Conservation (phyloP, 92 coral and sea anemone genomes). For the Meandrina meandrites region DNA sequence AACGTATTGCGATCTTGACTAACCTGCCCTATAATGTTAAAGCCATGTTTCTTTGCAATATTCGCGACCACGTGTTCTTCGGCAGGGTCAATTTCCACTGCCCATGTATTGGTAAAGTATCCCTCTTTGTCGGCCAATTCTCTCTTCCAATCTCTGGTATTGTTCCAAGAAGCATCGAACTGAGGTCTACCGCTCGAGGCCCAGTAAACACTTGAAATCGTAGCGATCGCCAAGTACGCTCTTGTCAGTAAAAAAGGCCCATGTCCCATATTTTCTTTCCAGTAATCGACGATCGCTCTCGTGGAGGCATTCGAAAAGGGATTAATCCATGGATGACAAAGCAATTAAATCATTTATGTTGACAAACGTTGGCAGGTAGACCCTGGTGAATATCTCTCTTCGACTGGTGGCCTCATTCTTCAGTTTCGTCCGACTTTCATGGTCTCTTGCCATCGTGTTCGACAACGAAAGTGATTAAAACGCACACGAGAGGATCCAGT, state of each 20-base stretch:
- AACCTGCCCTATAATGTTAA: slow-evolving; percentile 93
- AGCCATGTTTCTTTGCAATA: slow-evolving; percentile 90
- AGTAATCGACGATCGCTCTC: slow-evolving; percentile 51
- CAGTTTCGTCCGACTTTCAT: slow-evolving; percentile 19
- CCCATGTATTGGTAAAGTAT: slow-evolving; percentile 98
- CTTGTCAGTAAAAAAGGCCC: slow-evolving; percentile 59
- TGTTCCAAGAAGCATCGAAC: slow-evolving; percentile 46
- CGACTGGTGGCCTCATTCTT: slow-evolving; percentile 42
- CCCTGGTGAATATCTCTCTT: slow-evolving; percentile 22
- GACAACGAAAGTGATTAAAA: background rate
- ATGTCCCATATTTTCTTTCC: slow-evolving; percentile 82
- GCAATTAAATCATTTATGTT: slow-evolving; percentile 80
- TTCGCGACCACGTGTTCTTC: slow-evolving; percentile 74
- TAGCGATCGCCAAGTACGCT: slow-evolving; percentile 16
- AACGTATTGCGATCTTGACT: slow-evolving; percentile 6
- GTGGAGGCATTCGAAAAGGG: slow-evolving; percentile 54
- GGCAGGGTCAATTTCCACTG: slow-evolving; percentile 92
- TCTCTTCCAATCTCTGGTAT: slow-evolving; percentile 79
- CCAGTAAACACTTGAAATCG: slow-evolving; percentile 25
- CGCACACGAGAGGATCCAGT: background rate
- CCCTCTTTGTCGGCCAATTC: slow-evolving; percentile 91
- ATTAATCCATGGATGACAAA: slow-evolving; percentile 70
- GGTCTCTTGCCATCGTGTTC: slow-evolving; percentile 3
- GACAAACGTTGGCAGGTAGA: slow-evolving; percentile 49
- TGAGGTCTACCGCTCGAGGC: slow-evolving; percentile 14